A percentile compares a stretch with the other conserved stretches of the same genome.
These are phyloP conservation scores for Cygnus olor DNA, from an alignment of 2,797 vertebrate species.

Conservation along the genomic window DNA sequence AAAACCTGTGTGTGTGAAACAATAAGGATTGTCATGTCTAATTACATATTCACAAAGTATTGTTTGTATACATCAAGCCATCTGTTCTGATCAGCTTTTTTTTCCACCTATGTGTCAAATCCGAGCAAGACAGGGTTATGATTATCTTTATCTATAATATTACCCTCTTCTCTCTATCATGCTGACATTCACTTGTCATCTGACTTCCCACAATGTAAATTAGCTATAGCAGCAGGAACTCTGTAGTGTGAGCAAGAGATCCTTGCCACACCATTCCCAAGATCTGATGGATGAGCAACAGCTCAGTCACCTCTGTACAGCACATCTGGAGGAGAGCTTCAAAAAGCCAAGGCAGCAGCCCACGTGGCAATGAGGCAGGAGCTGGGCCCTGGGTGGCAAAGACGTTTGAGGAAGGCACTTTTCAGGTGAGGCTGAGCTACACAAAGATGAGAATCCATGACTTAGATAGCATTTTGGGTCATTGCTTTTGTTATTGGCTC, in stretches of 20 bases:
- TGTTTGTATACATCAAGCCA: slow-evolving; percentile 26
- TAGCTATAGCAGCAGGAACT: neutral
- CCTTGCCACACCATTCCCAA: neutral
- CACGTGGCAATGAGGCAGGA: neutral
- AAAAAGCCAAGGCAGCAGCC: neutral
- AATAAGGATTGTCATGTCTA: slow-evolving; percentile 36
- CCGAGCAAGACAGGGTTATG: neutral
- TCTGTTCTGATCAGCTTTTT: slow-evolving; percentile 43
- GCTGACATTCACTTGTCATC: neutral
- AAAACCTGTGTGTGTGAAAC: slow-evolving; percentile 1
- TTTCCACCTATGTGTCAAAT: neutral
- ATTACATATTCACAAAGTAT: neutral
- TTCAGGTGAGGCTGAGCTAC: neutral
- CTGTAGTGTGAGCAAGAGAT: neutral
- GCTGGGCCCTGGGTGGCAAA: accelerated
- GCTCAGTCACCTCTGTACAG: neutral
- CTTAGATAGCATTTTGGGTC: neutral
- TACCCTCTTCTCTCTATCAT: neutral
- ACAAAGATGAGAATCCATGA: neutral
- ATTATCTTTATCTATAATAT: neutral
- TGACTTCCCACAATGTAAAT: neutral
- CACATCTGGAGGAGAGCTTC: neutral
- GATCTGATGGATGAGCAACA: neutral
- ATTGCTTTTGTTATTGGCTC: neutral
- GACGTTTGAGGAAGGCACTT: neutral